Evolutionary conservation across 2,113 vertebrate species (phyloP).

Genomic region (Camelus bactrianus): DNA sequence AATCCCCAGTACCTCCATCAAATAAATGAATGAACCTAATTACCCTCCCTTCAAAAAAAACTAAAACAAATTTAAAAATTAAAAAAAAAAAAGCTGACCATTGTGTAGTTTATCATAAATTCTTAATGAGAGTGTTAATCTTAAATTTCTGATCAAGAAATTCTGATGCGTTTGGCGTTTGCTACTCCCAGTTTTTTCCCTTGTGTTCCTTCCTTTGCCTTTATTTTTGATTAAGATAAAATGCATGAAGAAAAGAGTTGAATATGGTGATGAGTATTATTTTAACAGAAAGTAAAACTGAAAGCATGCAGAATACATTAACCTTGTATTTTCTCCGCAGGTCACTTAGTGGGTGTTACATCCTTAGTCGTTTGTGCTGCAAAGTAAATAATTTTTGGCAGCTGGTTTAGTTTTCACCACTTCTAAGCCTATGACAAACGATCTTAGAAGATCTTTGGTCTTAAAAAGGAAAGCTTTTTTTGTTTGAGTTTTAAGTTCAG

Average conservation of each 20-base stretch:
- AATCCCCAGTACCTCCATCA: no score
- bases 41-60: no score
- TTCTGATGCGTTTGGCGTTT: neutral
- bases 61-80: no score
- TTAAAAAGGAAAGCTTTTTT: slow-evolving; percentile 52
- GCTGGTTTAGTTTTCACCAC: slow-evolving; percentile 74
- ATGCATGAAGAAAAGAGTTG: slow-evolving; percentile 20
- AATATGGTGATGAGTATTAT: slow-evolving; percentile 62
- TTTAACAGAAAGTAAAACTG: slow-evolving; percentile 56
- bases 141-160: slow-evolving; percentile 25
- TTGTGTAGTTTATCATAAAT: neutral
- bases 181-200: neutral
- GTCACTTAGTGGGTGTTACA: slow-evolving; percentile 65
- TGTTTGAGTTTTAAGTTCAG: slow-evolving; percentile 52
- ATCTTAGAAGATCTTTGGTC: slow-evolving; percentile 37
- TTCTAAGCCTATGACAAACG: slow-evolving; percentile 61
- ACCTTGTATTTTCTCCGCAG: slow-evolving; percentile 59
- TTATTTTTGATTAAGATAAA: slow-evolving; percentile 61
- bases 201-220: neutral
- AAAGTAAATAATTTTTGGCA: slow-evolving; percentile 57
- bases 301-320: slow-evolving; percentile 69
- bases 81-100: no score
- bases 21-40: no score
- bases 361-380: slow-evolving; percentile 67
- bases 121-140: slow-evolving; percentile 1